Evolutionary conservation across 2,797 vertebrate species (phyloP).

Genomic region (Xiphophorus birchmanni): DNA sequence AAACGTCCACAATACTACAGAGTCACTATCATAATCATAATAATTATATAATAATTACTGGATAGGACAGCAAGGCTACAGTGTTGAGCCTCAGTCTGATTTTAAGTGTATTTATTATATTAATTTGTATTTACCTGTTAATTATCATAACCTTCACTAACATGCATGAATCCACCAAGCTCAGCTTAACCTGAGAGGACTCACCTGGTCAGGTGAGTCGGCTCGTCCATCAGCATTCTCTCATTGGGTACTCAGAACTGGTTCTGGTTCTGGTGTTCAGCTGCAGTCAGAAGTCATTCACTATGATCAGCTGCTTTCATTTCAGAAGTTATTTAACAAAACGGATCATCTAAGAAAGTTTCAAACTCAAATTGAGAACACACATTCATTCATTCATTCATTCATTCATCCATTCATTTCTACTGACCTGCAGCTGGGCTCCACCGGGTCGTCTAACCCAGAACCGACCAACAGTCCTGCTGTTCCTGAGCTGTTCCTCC

Average conservation of each 20-base stretch:
- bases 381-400: too few relatives aligned
- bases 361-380: too few relatives aligned
- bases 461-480: background rate
- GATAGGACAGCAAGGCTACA: background rate
- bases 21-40: too few relatives aligned
- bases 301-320: background rate
- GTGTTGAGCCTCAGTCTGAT: background rate
- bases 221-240: background rate
- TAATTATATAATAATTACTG: background rate
- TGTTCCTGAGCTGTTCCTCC: background rate
- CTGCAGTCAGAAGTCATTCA: background rate
- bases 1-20: background rate
- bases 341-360: too few relatives aligned
- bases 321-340: background rate
- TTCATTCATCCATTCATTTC: too few relatives aligned
- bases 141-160: background rate
- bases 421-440: too few relatives aligned
- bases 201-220: background rate
- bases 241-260: background rate
- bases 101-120: background rate
- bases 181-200: background rate
- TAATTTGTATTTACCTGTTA: background rate
- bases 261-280: slow-evolving; percentile 2
- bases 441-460: too few relatives aligned
- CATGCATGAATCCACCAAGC: background rate